Evolutionary conservation across 2,797 vertebrate species (phyloP), one percentile per base, ranked within the genome.

Genomic region (Psittacula derbiana): DNA sequence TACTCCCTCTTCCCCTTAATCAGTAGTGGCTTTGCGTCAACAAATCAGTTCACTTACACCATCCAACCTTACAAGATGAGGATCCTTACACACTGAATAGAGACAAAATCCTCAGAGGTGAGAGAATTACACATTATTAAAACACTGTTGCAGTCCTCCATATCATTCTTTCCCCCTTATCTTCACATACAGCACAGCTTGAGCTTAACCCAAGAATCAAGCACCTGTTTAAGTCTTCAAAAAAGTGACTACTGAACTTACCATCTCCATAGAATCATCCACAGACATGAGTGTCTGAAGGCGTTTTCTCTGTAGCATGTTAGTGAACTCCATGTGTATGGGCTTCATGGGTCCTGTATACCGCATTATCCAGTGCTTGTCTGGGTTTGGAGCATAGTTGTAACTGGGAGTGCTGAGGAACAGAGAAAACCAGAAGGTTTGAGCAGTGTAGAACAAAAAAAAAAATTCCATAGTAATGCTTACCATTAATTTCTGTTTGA

Each of bases 311-410:
- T 99, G 99, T 11, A 99, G 98, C 98, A 99, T 97, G 97, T 99
- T 99, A 91, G 99, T 99, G 98, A 99, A 99, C 95, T 99, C 98
- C 99, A 99, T 99, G 98, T 99, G 99, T 92, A 99, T 99, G 46
- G 99, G 99, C 90, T 98, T 99, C 99, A 99, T 99, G 82, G 99
- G 96, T 30, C 99, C 99, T 0, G 99, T 99, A 97, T 99, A 99
- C 18, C 99, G 98, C 99, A 99, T 99, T 97, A 99, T 99, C 99
- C 99, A 99, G 96, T 99, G 99, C 94, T 99, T 99, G 98, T 99
- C 99, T 0, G 98, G 98, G 97, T 99, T 99, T 8, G 99, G 99
- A 3, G 99, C 99, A 4, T 99, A 99, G 98, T 99, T 99, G 55
- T 99, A 99, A 97, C 99, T 99, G 3, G 99, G 99, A 25, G 99